Base-by-base conservation (phyloP, 1,140 invertebrate species). In the Mactra quadrangularis region DNA sequence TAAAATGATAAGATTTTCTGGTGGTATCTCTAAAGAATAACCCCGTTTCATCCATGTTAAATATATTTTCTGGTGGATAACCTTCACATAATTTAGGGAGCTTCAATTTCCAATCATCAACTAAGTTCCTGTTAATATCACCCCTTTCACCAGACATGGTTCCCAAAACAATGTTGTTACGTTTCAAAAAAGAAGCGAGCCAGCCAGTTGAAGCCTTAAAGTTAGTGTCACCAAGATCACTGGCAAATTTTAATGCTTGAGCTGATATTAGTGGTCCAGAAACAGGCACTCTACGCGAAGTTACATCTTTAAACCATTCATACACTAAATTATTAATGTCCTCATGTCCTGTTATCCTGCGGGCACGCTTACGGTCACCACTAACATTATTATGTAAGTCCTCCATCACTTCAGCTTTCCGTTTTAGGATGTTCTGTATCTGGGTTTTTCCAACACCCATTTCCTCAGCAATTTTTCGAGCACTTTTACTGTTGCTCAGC, bases 391-490 rank as follows among this genome's bases (percentile, higher is more conserved):
- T n/a, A n/a, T n/a, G n/a, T n/a, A n/a, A n/a, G n/a, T n/a, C n/a
- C n/a, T n/a, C n/a, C n/a, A n/a, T n/a, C n/a, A n/a, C n/a, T n/a
- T n/a, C n/a, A 11, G 52, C 53, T 45, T 76, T 66, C 3, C 72
- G 33, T 47, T 82, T 72, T 25, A 50, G 57, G n/a, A 82, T 50
- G 13, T 62, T 82, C 45, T 82, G 79, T 15, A 82, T 74, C 22
- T 82, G 68, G 0, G 79, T 74, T 38, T 64, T 74, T 25, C 66
- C 79, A 27, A 82, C 70, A 22, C 64, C 55, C 3, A 82, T 22
- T 59, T 75, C 55, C 11, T 62, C 31, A 0, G 84, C 84, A 11
- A 85, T 38, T 22, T 35, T 50, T 22, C 78, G 29, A 35, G 83
- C 59, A 74, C 57, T 79, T 52, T 66, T 66, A 2, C 53, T 31